Evolutionary conservation across 2,797 vertebrate species (phyloP), one percentile per base, ranked within the genome.

Genomic region (Ctenosaura bakeri): DNA sequence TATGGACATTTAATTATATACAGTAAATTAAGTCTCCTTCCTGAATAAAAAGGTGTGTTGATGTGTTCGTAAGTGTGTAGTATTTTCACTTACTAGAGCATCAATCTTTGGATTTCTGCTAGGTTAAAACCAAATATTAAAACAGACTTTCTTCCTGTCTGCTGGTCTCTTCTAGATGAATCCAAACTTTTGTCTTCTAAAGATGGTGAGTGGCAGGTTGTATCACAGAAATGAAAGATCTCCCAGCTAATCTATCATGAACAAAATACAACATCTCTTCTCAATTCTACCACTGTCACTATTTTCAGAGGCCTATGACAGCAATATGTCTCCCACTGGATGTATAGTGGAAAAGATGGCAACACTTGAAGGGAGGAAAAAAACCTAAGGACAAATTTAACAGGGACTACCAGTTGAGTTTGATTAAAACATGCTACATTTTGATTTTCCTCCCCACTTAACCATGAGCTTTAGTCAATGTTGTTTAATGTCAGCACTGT

Each of bases 401-500:
- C 71, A 54, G 1, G 69, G 89, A 86, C 80, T 91, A 87, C 56
- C 0, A 0, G 35, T 42, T 52, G 80, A 93, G 92, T 93, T 94
- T 96, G 94, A 97, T 95, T 96, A 96, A 96, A 97, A 96, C 83
- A 83, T 88, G 94, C 78, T 89, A 92, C 96, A 96, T 95, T 80
- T 66, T n/a, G 87, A 66, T 87, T 83, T 92, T 89, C 83, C 93
- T 91, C 73, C 81, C 79, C 82, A 42, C 94, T 96, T 95, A 97
- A 95, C 89, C 86, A 91, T 86, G 94, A 96, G 94, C 88, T 94
- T 95, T 91, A 92, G 92, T 96, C 96, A 95, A 16, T 86, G 90
- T 95, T 97, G 94, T 91, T 97, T 97, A 97, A 96, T 95, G 92
- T 96, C 94, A 95, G 35, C 71, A 85, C 88, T 94, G 93, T 97